Evolutionary conservation across 2,888 invertebrate genomes (phyloP).

Genomic region (Plagodis dolabraria): DNA sequence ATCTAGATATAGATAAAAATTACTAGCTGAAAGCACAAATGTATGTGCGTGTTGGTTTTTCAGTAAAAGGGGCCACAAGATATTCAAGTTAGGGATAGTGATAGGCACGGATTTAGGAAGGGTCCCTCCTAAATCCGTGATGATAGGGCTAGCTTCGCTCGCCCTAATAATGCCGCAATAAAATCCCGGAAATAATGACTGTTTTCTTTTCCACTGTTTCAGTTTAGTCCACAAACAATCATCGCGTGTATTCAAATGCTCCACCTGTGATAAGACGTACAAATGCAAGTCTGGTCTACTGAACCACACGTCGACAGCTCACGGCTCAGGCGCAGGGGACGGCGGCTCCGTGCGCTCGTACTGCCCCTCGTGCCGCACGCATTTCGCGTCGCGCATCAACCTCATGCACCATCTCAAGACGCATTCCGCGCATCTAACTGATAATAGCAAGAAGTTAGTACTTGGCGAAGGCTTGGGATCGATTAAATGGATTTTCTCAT

Average conservation of each 20-base stretch:
- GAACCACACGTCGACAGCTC: conserved; percentile 38
- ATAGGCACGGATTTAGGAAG: too few species aligned
- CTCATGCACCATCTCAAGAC: conserved; percentile 47
- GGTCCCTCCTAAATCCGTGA: too few species aligned
- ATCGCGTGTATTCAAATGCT: conserved; percentile 48
- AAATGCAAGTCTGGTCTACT: conserved; percentile 50
- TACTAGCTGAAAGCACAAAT: too few species aligned
- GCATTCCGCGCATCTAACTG: conserved; percentile 47
- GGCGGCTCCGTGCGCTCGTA: conserved; percentile 42
- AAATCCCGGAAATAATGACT: too few species aligned
- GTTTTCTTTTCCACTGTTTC: conserved; percentile 5
- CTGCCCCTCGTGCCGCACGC: conserved; percentile 49
- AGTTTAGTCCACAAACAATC: conserved; percentile 58
- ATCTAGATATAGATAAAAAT: too few species aligned
- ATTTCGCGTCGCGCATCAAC: conserved; percentile 41
- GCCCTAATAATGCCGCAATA: too few species aligned
- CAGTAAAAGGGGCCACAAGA: too few species aligned
- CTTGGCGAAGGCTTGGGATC: too few species aligned
- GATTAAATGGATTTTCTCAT: neutral
- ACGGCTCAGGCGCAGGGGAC: conserved; percentile 35
- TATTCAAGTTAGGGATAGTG: too few species aligned
- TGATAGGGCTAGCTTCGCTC: too few species aligned
- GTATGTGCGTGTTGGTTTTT: too few species aligned
- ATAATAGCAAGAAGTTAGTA: conserved; percentile 42
- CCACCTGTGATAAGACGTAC: conserved; percentile 52